Conservation (phyloP, 2,888 invertebrate genomes). For the Drosophila sordidula region DNA sequence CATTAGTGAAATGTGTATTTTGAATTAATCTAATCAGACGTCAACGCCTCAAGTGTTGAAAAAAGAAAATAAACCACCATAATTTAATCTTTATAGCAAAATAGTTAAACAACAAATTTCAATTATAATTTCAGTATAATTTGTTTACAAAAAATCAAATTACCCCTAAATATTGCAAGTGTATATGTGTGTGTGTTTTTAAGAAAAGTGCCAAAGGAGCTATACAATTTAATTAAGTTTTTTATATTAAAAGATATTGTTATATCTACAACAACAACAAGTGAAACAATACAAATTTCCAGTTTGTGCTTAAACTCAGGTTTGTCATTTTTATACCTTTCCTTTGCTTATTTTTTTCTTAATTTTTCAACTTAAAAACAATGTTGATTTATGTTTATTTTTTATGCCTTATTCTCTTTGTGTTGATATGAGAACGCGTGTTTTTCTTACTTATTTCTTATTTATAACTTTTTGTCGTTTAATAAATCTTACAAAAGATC, state of each 20-base stretch:
- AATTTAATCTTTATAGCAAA: conserved; percentile 63
- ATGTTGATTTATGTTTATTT: conserved; percentile 25
- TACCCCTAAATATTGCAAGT: conserved; percentile 12
- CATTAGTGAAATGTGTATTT: conserved; percentile 39
- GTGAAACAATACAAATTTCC: conserved; percentile 30
- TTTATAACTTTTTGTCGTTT: conserved; percentile 10
- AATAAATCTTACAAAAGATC: conserved; percentile 8
- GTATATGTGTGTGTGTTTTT: conserved; percentile 16
- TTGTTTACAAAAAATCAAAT: conserved; percentile 43
- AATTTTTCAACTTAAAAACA: conserved; percentile 15
- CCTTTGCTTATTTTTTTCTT: conserved; percentile 7
- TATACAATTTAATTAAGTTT: conserved; percentile 39
- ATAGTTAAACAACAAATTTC: conserved; percentile 34
- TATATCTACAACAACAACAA: conserved; percentile 27
- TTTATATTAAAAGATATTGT: conserved; percentile 33
- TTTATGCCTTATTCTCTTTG: conserved; percentile 58
- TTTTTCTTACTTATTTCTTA: conserved; percentile 21
- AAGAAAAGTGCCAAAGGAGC: conserved; percentile 19
- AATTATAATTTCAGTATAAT: conserved; percentile 47
- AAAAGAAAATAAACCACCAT: conserved; percentile 35
- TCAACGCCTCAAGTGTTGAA: conserved; percentile 54
- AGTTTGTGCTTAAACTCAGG: conserved; percentile 58
- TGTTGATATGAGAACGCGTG: conserved; percentile 70
- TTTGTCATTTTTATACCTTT: conserved; percentile 29
- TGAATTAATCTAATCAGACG: conserved; percentile 68